These are phyloP conservation scores for Drosophila carrolli DNA, from an alignment of 1,140 invertebrate genomes.

Conservation along the genomic window DNA sequence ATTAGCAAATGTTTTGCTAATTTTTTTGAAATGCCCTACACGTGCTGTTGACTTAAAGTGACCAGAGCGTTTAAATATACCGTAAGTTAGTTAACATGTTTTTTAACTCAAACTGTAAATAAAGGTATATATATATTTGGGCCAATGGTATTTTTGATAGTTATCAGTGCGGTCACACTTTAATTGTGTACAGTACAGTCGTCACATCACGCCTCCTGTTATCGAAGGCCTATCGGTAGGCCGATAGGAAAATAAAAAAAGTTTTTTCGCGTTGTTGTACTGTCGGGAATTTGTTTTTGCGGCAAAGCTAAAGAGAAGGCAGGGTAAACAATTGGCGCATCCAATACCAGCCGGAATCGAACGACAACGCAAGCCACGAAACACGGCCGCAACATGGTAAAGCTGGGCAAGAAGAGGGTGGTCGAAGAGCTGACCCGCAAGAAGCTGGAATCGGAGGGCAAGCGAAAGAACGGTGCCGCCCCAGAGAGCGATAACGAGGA, in stretches of 20 bases:
- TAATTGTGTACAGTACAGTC: slow-evolving; percentile 18
- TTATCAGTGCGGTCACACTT: too few relatives aligned
- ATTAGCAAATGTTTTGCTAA: slow-evolving; percentile 19
- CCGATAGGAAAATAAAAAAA: slow-evolving; percentile 1
- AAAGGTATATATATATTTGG: too few relatives aligned
- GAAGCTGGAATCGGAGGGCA: slow-evolving; percentile 25
- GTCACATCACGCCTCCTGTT: slow-evolving; percentile 1
- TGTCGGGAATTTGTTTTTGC: slow-evolving; percentile 9
- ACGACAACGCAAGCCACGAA: too few relatives aligned
- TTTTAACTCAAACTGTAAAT: too few relatives aligned
- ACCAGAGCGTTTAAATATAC: slow-evolving; percentile 2
- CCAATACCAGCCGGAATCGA: too few relatives aligned
- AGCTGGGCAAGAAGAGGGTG: slow-evolving; percentile 57
- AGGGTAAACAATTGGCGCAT: slow-evolving; percentile 3
- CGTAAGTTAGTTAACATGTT: neutral
- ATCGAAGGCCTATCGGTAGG: too few relatives aligned
- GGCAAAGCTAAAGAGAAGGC: slow-evolving; percentile 9
- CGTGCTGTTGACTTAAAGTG: slow-evolving; percentile 30
- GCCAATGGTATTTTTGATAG: too few relatives aligned
- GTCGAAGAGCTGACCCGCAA: slow-evolving; percentile 39
- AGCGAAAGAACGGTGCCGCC: slow-evolving; percentile 33
- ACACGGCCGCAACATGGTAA: slow-evolving; percentile 33
- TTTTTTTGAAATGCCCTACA: slow-evolving; percentile 13
- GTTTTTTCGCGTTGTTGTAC: too few relatives aligned
- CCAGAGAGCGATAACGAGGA: slow-evolving; percentile 48